Percentiles rank a stretch among this genome's conserved stretches.
phyloP scores from a whole-genome alignment of 2,797 vertebrate species.

The Lophotriccus pileatus region DNA sequence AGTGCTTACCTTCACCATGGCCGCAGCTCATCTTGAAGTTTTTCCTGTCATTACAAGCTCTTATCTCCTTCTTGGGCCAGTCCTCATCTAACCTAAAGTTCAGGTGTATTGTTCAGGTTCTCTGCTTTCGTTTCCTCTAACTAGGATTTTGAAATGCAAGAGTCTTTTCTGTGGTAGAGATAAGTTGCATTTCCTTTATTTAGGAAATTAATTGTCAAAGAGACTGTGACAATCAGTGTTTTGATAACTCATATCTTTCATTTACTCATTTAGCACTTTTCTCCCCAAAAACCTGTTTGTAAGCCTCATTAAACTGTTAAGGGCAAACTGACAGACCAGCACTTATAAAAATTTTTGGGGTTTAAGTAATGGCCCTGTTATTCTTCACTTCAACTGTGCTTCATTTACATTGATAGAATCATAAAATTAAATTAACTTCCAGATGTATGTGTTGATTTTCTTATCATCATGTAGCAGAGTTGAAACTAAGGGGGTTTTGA shows the following conservation, averaged over 20 bases:
- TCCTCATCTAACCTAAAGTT: neutral
- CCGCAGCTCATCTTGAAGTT: neutral
- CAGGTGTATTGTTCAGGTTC: neutral
- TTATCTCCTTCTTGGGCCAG: neutral
- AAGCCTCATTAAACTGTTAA: neutral
- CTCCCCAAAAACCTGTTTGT: neutral
- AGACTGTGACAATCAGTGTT: neutral
- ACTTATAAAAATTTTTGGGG: neutral
- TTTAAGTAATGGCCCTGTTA: neutral
- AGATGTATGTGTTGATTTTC: neutral
- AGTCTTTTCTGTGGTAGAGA: neutral
- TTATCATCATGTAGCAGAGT: neutral
- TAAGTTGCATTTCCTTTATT: neutral
- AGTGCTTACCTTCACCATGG: neutral
- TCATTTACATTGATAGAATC: neutral
- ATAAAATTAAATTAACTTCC: neutral
- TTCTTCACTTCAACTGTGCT: neutral
- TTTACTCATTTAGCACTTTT: neutral
- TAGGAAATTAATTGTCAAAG: neutral
- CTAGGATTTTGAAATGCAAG: neutral
- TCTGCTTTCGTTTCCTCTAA: neutral
- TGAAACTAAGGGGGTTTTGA: neutral
- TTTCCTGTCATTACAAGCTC: neutral
- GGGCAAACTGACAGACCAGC: neutral
- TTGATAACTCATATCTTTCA: neutral